phyloP scores from a whole-genome alignment of 2,113 vertebrate genomes.

The Barnardius zonarius region DNA sequence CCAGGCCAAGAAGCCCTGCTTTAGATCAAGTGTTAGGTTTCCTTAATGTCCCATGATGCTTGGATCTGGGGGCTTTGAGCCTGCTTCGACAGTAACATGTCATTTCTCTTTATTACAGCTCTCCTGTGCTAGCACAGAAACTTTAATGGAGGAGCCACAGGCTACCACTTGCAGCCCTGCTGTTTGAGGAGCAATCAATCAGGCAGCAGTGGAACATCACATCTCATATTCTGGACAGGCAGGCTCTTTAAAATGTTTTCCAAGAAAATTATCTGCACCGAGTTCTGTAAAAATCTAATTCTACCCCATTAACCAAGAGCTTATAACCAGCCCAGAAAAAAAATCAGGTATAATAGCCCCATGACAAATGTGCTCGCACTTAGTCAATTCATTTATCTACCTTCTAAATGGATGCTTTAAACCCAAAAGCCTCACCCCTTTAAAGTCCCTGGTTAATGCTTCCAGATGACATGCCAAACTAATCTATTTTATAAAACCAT shows the following conservation, averaged over 20 bases:
- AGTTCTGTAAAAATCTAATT: constrained; percentile 66
- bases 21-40: not conserved
- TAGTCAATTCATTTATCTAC: constrained; percentile 29
- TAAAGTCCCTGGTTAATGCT: constrained; percentile 24
- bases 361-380: constrained; percentile 32
- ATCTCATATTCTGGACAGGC: not conserved
- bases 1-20: not conserved
- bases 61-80: not conserved
- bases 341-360: constrained; percentile 18
- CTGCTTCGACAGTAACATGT: not conserved
- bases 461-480: not conserved
- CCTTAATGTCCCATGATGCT: not conserved
- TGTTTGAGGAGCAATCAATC: constrained; percentile 27
- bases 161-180: constrained; percentile 30
- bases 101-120: constrained; percentile 31
- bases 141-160: constrained; percentile 40
- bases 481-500: constrained; percentile 20
- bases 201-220: constrained; percentile 17
- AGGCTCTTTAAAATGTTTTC: constrained; percentile 46
- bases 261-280: constrained; percentile 49
- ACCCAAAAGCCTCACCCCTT: not conserved
- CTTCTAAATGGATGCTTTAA: constrained; percentile 19
- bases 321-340: constrained; percentile 16
- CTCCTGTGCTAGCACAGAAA: not conserved
- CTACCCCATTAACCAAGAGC: constrained; percentile 29